Evolutionary conservation across 2,797 vertebrate species (phyloP), one percentile per base, ranked within the genome.

Genomic region (Pterois miles): DNA sequence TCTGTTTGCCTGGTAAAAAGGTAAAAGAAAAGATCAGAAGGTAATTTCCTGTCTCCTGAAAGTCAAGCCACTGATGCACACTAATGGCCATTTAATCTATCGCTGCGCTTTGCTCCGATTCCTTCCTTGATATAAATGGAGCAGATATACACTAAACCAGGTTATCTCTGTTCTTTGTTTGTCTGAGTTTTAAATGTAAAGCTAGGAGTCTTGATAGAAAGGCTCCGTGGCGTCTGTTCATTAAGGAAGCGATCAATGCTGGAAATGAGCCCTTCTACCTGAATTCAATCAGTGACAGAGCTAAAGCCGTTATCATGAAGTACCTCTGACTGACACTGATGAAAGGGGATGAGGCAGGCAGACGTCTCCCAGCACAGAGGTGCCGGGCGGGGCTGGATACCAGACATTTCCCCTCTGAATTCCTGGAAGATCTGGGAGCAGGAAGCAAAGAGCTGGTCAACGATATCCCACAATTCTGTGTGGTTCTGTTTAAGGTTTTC

Each of bases 201-300:
- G 66, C 72, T 63, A 7, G 63, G 59, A 82, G 81, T 65, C 81
- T 63, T 66, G 78, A 88, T 79, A 60, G 16, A 76, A 71, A 81
- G 91, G 90, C 90, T 93, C 90, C 91, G 16, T 13, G 43, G 68
- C 31, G 93, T 93, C 91, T 92, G 89, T 89, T 93, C 81, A 90
- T 91, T 89, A 89, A 71, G 86, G 90, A 83, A 73, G 63, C 63
- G 76, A 92, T 93, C 91, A 87, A 92, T 93, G 82, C 57, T 83
- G 89, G 90, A 92, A 93, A 92, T 85, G 86, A 93, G 88, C 69
- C 81, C 54, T 57, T 82, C 81, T 80, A 91, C 87, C 88, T 87
- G 90, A 92, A 93, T 93, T 78, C 68, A 93, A 93, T 94, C 90
- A 92, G 82, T 0, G 74, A 81, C 6, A 5, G 66, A 71, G 82